Base-by-base conservation (phyloP, 64 coral and sea anemone species). In the Montipora capricornis region DNA sequence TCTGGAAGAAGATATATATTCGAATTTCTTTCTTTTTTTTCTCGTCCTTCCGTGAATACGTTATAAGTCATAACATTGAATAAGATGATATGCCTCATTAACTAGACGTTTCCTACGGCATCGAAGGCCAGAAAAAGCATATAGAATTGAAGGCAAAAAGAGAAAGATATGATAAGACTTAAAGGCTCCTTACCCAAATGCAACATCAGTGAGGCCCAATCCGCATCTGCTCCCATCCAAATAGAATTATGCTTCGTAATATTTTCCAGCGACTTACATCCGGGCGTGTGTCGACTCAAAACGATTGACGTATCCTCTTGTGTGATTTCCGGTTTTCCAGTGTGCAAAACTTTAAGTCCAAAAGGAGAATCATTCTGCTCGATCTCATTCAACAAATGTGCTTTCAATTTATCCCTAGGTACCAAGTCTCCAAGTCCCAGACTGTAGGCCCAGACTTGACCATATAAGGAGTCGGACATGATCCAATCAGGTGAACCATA, bases 401-500 rank as follows among this genome's bases (percentile, higher is more conserved):
- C 80, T 85, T 87, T 94, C 16, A 97, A 24, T 16, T 97, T 97
- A 47, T 82, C 71, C 62, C 90, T 81, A 20, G 93, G 93, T 12
- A 97, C 58, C 1, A 97, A 77, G 73, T 98, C 86, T 78, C 96
- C 96, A 20, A 98, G 61, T 37, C 96, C 96, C 0, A 98, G 83
- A 6, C 89, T 92, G 60, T 98, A 91, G 67, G 93, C 96, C 96
- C 96, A 98, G 8, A 95, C 92, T 89, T 98, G 96, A 14, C 96
- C 96, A 95, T 98, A 98, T 16, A 98, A 83, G 22, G 96, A 95
- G 71, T 98, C 96, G 13, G 96, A 98, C 96, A 98, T 98, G 13
- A 98, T 95, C 96, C 96, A 98, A 49, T 94, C 50, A 49, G 89
- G 87, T 11, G 96, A 93, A 44, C 96, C 96, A 47, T 98, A 98